Evolutionary conservation across 2,888 invertebrate genomes (phyloP), one percentile per base, ranked within the genome.

Genomic region (Fragum whitleyi): DNA sequence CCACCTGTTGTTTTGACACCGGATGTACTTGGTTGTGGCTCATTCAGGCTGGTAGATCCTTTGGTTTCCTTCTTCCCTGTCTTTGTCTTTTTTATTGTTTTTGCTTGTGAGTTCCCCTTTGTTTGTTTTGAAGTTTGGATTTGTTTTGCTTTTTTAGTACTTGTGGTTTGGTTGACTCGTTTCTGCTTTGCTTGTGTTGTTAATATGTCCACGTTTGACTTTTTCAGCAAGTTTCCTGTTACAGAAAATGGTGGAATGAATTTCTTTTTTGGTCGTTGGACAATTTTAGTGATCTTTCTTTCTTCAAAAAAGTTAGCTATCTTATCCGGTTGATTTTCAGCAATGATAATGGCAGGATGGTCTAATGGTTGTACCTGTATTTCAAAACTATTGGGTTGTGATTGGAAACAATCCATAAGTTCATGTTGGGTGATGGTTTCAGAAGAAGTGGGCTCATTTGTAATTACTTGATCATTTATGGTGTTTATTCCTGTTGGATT

Each of bases 201-300:
- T 7, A 79, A 42, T 47, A 42, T 42, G 19, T 74, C 79, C 21
- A 53, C 21, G 16, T 61, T 71, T 36, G 42, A 39, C 29, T 79
- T 62, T 29, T 70, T 75, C 32, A 42, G 14, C 19, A 79, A 68
- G 23, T 29, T 79, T 39, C 74, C 74, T 21, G 74, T 53, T 3
- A 79, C 2, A 19, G 19, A 28, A 59, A 71, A 74, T 26, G 79
- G 79, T 39, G 67, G 71, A 7, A 79, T 59, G 70, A 74, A 74
- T 28, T 79, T 77, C 28, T 47, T 69, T 32, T 26, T 73, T n/a
- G 61, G 55, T 23, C 69, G 59, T 42, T 42, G 26, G 1, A 74
- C 28, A 16, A 32, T 69, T 29, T 42, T 42, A 26, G 42, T 79
- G 28, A 71, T 79, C 16, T 59, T 74, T 51, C 74, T 69, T 19